These are phyloP conservation scores for Alsophila aescularia DNA, from an alignment of 2,888 invertebrate species.

Conservation along the genomic window DNA sequence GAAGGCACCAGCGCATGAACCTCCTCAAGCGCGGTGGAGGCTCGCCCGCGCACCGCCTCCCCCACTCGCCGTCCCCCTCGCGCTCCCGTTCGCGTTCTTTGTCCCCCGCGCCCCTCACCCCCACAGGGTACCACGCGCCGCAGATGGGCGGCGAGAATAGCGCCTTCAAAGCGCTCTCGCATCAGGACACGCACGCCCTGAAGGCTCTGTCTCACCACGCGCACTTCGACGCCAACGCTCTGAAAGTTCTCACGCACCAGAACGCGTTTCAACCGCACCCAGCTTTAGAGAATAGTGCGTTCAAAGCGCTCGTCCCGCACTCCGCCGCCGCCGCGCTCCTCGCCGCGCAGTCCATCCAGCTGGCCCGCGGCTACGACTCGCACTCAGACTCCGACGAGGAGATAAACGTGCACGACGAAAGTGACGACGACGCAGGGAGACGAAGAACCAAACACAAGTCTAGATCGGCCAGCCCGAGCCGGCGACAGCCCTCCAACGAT, in stretches of 20 bases:
- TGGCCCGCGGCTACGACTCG: slow-evolving; percentile 78
- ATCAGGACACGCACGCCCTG: slow-evolving; percentile 85
- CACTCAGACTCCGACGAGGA: slow-evolving; percentile 89
- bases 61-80: slow-evolving; percentile 85
- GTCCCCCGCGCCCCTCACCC: slow-evolving; percentile 85
- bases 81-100: slow-evolving; percentile 87
- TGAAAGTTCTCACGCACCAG: slow-evolving; percentile 79
- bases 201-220: slow-evolving; percentile 84
- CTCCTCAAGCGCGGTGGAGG: slow-evolving; percentile 93
- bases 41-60: slow-evolving; percentile 86
- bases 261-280: slow-evolving; percentile 67
- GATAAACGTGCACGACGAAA: slow-evolving; percentile 93
- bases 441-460: slow-evolving; percentile 74
- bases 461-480: slow-evolving; percentile 77
- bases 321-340: slow-evolving; percentile 86
- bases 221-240: slow-evolving; percentile 82
- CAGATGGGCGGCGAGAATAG: slow-evolving; percentile 96
- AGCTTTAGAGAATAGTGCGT: slow-evolving; percentile 69
- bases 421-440: slow-evolving; percentile 85
- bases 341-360: slow-evolving; percentile 77
- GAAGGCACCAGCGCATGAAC: slow-evolving; percentile 98
- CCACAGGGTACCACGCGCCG: slow-evolving; percentile 76
- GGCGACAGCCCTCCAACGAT: slow-evolving; percentile 65
- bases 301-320: slow-evolving; percentile 87
- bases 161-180: slow-evolving; percentile 91